Evolutionary conservation across 2,888 invertebrate species (phyloP).

Genomic region (Brachypterus glaber): DNA sequence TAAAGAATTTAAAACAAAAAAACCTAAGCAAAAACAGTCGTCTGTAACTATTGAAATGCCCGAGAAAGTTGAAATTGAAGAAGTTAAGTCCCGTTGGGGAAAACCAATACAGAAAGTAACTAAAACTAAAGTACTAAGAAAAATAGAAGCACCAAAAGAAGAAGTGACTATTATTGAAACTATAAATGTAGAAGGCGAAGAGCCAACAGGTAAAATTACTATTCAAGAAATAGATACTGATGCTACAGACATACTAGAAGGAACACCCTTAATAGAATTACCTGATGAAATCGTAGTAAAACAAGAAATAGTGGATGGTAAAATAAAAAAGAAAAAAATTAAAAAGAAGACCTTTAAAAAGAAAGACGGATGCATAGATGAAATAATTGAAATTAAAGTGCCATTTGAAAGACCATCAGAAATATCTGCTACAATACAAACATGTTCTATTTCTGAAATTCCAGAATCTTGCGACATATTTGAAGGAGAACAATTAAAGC

Average conservation of each 20-base stretch:
- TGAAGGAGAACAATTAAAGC: constrained; percentile 17
- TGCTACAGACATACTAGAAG: constrained; percentile 29
- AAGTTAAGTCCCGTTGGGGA: constrained; percentile 33
- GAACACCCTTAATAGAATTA: constrained; percentile 20
- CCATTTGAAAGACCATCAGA: constrained; percentile 16
- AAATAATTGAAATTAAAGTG: constrained; percentile 32
- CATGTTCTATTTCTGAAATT: not conserved
- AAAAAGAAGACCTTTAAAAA: constrained; percentile 43
- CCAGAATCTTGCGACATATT: constrained; percentile 3
- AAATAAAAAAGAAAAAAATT: constrained; percentile 33
- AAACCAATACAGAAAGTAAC: constrained; percentile 35
- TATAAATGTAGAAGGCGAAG: constrained; percentile 36
- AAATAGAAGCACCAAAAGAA: constrained; percentile 38
- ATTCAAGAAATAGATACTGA: constrained; percentile 17
- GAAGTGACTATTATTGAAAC: constrained; percentile 40
- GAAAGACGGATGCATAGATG: constrained; percentile 32
- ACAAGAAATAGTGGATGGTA: constrained; percentile 20
- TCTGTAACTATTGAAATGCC: constrained; percentile 27
- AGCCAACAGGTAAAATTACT: constrained; percentile 40
- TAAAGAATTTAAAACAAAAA: constrained; percentile 6
- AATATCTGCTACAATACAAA: constrained; percentile 1
- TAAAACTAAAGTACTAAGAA: constrained; percentile 33
- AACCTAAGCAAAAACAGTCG: constrained; percentile 15
- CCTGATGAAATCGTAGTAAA: constrained; percentile 33
- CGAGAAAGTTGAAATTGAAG: constrained; percentile 29